Conservation (phyloP, 2,113 vertebrate species). For the Zapus hudsonius region DNA sequence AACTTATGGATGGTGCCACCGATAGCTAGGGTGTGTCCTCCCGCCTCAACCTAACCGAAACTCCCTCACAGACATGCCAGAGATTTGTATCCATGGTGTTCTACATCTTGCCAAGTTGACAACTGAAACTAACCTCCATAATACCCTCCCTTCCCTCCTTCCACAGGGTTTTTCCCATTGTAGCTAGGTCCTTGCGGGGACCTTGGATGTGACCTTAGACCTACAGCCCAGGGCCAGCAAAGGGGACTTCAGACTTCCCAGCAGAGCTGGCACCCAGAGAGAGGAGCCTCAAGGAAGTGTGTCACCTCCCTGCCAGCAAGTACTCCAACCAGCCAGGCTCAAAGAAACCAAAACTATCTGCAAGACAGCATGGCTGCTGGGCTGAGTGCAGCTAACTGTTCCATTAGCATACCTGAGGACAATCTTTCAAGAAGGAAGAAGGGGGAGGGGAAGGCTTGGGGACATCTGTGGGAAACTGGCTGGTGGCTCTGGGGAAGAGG, state of each 20-base stretch:
- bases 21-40: no score
- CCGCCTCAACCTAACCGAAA: no score
- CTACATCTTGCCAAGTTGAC: no score
- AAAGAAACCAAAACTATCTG: background rate
- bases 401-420: background rate
- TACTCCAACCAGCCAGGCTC: background rate
- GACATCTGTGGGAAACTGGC: background rate
- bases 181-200: background rate
- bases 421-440: background rate
- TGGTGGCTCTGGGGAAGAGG: fast-evolving
- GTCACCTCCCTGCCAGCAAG: fast-evolving
- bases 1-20: no score
- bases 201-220: no score
- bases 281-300: no score
- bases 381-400: background rate
- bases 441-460: fast-evolving
- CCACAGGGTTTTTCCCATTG: no score
- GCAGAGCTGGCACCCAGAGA: background rate
- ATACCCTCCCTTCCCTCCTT: no score
- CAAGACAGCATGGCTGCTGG: background rate
- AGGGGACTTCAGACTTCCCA: background rate
- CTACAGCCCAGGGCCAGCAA: background rate
- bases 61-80: no score
- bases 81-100: no score
- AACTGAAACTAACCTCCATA: no score